Conservation (phyloP, 2,888 invertebrate genomes). For the Lasioglossum vierecki region DNA sequence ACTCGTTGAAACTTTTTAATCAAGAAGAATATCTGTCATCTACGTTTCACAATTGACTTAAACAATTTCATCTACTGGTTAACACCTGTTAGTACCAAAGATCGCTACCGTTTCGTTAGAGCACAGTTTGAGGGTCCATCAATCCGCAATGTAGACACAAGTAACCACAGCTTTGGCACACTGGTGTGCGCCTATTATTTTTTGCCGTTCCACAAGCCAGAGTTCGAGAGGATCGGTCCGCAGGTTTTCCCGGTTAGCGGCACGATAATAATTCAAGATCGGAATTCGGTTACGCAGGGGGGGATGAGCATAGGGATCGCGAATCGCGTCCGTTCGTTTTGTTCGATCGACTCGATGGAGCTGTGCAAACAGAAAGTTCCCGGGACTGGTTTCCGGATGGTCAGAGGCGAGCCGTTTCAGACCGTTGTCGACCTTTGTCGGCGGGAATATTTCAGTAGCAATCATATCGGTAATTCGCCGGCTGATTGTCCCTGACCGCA, state of each 20-base stretch:
- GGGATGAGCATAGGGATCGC: neutral
- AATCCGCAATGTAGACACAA: neutral
- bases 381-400: slow-evolving; percentile 19
- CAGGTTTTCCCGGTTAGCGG: neutral
- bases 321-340: neutral
- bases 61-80: neutral
- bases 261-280: neutral
- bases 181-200: neutral
- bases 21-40: too few species aligned
- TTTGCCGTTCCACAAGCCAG: neutral
- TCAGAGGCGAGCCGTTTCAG: slow-evolving; percentile 49
- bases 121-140: neutral
- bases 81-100: too few species aligned
- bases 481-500: slow-evolving; percentile 84
- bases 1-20: too few species aligned
- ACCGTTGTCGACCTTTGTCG: slow-evolving; percentile 77
- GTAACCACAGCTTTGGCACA: neutral
- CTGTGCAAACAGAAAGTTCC: slow-evolving; percentile 55
- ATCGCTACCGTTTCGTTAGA: too few species aligned
- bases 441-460: slow-evolving; percentile 83
- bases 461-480: slow-evolving; percentile 83
- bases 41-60: too few species aligned
- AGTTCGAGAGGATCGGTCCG: neutral
- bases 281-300: neutral
- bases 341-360: neutral